phyloP scores from a whole-genome alignment of 2,888 invertebrate species.

The Dasypogon diadema region DNA sequence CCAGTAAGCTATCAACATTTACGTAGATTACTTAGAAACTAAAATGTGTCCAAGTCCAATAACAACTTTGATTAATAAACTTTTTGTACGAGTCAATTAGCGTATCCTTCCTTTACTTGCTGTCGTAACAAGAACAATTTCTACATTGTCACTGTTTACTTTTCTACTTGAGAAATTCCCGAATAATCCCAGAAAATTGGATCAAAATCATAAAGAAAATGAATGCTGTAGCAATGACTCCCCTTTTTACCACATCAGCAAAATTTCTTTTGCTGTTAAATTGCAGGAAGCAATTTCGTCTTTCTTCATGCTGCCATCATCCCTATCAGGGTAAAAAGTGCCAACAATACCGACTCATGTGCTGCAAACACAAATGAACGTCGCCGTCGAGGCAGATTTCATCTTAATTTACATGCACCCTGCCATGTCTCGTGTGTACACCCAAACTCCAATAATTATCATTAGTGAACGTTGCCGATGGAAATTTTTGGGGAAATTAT shows the following conservation, averaged over 20 bases:
- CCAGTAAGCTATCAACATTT: no score
- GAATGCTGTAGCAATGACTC: conserved; percentile 17
- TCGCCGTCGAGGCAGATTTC: conserved; percentile 13
- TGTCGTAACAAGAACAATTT: not conserved
- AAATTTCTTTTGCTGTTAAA: conserved; percentile 29
- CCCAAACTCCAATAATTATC: conserved; percentile 38
- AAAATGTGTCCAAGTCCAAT: no score
- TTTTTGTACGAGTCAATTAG: no score
- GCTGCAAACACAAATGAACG: conserved; percentile 9
- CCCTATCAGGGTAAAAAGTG: not conserved
- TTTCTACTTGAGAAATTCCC: not conserved
- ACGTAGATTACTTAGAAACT: no score
- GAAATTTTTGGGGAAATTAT: conserved; percentile 35
- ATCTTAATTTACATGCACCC: conserved; percentile 43
- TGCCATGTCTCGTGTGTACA: conserved; percentile 22
- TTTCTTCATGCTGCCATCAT: not conserved
- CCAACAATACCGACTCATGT: not conserved
- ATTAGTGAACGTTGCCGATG: conserved; percentile 38
- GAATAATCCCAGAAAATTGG: conserved; percentile 23
- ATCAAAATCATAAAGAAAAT: conserved; percentile 9
- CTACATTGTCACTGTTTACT: not conserved
- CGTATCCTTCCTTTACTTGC: no score
- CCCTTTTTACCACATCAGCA: conserved; percentile 42
- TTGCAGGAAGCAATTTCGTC: conserved; percentile 39
- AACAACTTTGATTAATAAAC: no score